A percentile compares a stretch with the other conserved stretches of the same genome.
Evolutionary conservation across 2,113 vertebrate species (phyloP).

Genomic region (Tenrec ecaudatus): DNA sequence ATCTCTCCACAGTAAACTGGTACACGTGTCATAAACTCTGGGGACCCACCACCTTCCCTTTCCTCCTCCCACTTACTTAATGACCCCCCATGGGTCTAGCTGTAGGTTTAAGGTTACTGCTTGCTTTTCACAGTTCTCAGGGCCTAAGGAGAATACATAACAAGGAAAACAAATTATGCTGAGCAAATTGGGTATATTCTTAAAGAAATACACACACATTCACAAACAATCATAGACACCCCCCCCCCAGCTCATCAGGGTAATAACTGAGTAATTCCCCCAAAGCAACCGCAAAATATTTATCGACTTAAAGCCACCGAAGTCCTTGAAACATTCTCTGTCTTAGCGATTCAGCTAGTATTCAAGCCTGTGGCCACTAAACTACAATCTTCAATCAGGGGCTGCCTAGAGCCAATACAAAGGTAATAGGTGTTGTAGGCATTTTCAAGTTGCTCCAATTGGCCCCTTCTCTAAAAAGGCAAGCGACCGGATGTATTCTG

Average conservation of each 20-base stretch:
- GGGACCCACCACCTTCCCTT: background rate
- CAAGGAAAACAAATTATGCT: slow-evolving; percentile 40
- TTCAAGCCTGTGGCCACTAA: background rate
- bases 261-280: slow-evolving; percentile 36
- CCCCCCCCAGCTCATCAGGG: slow-evolving; percentile 26
- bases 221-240: background rate
- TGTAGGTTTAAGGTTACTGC: slow-evolving; percentile 48
- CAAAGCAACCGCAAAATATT: slow-evolving; percentile 18
- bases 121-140: slow-evolving; percentile 33
- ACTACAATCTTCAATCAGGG: background rate
- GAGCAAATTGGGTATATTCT: slow-evolving; percentile 40
- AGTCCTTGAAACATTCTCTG: slow-evolving; percentile 30
- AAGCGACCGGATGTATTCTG: slow-evolving; percentile 15
- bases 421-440: slow-evolving; percentile 20
- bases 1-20: background rate
- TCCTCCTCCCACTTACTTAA: slow-evolving; percentile 7
- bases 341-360: background rate
- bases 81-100: background rate
- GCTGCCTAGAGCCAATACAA: background rate
- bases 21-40: slow-evolving; percentile 7
- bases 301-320: slow-evolving; percentile 36
- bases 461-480: background rate
- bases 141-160: slow-evolving; percentile 5
- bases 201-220: slow-evolving; percentile 31
- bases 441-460: slow-evolving; percentile 41